Conservation (phyloP, 2,797 vertebrate species). For the Silurus lanzhouensis region DNA sequence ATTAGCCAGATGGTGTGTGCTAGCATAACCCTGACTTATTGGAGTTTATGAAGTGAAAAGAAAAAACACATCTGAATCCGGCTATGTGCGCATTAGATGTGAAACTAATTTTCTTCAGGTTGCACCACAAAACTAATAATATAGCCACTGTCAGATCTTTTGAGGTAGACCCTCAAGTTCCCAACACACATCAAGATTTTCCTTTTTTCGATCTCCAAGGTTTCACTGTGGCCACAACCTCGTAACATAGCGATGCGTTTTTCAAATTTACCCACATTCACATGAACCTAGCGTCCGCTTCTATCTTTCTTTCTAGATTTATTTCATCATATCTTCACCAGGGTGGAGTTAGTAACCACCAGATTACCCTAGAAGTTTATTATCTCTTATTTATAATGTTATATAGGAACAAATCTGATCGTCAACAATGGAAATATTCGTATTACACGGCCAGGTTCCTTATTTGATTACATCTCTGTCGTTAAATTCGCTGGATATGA, state of each 20-base stretch:
- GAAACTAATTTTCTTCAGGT: too few species aligned
- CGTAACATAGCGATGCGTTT: too few species aligned
- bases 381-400: not conserved
- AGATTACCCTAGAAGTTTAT: not conserved
- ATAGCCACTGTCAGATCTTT: too few species aligned
- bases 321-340: not conserved
- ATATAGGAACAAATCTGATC: not conserved
- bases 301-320: not conserved
- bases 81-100: too few species aligned
- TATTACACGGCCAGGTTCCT: not conserved
- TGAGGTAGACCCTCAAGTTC: too few species aligned
- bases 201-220: too few species aligned
- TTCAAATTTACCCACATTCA: too few species aligned
- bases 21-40: not conserved
- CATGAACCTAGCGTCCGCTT: too few species aligned
- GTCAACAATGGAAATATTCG: not conserved
- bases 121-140: too few species aligned
- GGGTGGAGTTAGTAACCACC: not conserved
- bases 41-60: not conserved
- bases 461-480: not conserved
- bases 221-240: too few species aligned
- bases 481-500: not conserved
- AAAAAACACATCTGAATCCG: too few species aligned
- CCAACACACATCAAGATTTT: too few species aligned
- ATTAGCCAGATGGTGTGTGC: slow-evolving; percentile 12